Evolutionary conservation across 2,113 vertebrate genomes (phyloP), one percentile per base, ranked within the genome.

Genomic region (Gyps fulvus): DNA sequence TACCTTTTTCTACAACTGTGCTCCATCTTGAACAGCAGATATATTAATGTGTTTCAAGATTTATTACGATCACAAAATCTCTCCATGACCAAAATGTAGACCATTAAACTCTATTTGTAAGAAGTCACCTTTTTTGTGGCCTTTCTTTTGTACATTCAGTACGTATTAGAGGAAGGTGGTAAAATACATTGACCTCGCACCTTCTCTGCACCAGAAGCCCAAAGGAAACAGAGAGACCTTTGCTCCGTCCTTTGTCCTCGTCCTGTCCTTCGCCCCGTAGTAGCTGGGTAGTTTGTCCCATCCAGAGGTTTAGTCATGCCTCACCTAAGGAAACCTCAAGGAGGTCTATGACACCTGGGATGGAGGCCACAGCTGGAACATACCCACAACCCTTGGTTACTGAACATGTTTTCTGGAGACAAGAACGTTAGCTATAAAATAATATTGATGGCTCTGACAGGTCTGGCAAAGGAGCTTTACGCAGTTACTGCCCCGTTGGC

Each of bases 401-500:
- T 20, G 32, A n/a, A 27, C 45, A 23, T 71, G 3, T 63, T 74
- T 87, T 59, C 50, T 31, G 38, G 29, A 89, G 29, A 42, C 31
- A 66, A 25, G 14, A 93, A 87, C 89, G 10, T 14, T 40, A 31
- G 6, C 38, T 80, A 19, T 22, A 83, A 73, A 89, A 43, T 13
- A 49, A 32, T 50, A 42, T 2, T 31, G 32, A 66, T 47, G 26
- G 3, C 18, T 78, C 27, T 89, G 47, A 10, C 20, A 59, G 38
- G 11, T 43, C 20, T 25, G 13, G 10, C 29, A 79, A 49, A 74
- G 32, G 29, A 74, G 8, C 1, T 82, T 89, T 63, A 23, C 11
- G 52, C 16, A 7, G 6, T 54, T 42, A 54, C 32, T 42, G 36
- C 15, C 20, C 29, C 0, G 0, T 2, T 84, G 45, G 16, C 23